These are phyloP conservation scores for Sprattus sprattus DNA, from an alignment of 2,113 vertebrate species.

Conservation along the genomic window DNA sequence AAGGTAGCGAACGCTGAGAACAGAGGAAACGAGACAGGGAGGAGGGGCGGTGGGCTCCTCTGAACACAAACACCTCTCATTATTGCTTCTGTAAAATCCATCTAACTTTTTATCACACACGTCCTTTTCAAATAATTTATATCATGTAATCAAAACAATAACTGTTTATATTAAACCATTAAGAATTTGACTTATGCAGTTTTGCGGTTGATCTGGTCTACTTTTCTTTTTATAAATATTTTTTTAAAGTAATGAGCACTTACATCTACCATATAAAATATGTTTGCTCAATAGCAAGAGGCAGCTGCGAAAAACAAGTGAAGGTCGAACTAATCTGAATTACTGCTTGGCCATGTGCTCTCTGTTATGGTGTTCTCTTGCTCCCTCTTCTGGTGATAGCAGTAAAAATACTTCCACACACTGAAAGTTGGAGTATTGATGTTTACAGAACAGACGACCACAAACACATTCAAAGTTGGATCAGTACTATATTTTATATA, in stretches of 20 bases:
- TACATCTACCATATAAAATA: not conserved
- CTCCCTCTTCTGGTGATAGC: constrained; percentile 30
- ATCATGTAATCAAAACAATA: not conserved
- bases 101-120: not conserved
- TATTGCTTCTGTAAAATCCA: not conserved
- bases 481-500: not conserved
- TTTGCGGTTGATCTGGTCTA: not conserved
- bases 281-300: not conserved
- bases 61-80: not conserved
- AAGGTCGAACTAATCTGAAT: not conserved
- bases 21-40: constrained; percentile 11
- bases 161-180: not conserved
- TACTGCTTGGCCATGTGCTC: constrained; percentile 27
- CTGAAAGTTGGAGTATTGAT: constrained; percentile 21
- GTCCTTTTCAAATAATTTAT: not conserved
- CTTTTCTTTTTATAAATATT: not conserved
- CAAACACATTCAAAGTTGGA: not conserved
- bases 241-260: not conserved
- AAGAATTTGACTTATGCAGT: not conserved
- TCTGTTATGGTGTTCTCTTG: constrained; percentile 29
- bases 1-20: not conserved
- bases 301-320: not conserved
- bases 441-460: not conserved
- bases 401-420: not conserved
- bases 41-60: constrained; percentile 34